These are phyloP conservation scores for Orthosia gothica DNA, from an alignment of 2,888 invertebrate species.

Conservation along the genomic window DNA sequence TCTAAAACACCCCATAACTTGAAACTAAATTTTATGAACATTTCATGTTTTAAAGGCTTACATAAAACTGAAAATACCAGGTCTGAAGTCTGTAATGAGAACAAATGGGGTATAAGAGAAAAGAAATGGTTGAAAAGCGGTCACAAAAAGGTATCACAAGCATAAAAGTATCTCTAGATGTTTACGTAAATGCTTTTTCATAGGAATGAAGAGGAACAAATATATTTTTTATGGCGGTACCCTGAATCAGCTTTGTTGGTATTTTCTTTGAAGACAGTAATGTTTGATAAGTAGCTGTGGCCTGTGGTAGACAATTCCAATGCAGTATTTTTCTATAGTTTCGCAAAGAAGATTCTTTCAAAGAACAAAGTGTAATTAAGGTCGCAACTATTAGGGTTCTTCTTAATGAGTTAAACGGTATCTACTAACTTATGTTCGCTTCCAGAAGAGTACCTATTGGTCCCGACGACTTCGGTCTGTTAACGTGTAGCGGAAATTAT, in stretches of 20 bases:
- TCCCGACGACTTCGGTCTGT: too few relatives aligned
- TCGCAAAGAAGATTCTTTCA: too few relatives aligned
- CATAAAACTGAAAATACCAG: slow-evolving; percentile 21
- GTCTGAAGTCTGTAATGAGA: slow-evolving; percentile 21
- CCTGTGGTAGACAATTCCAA: not conserved
- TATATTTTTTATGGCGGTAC: slow-evolving; percentile 23
- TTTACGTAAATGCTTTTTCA: slow-evolving; percentile 47
- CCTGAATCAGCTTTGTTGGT: not conserved
- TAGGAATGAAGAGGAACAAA: slow-evolving; percentile 31
- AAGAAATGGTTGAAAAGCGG: slow-evolving; percentile 37
- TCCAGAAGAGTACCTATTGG: too few relatives aligned
- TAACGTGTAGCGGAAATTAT: too few relatives aligned
- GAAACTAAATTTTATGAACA: slow-evolving; percentile 8
- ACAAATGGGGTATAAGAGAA: slow-evolving; percentile 50
- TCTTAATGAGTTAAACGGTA: too few relatives aligned
- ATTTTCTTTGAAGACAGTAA: slow-evolving; percentile 6
- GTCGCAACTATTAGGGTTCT: not conserved
- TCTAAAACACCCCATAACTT: slow-evolving; percentile 6
- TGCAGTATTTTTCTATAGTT: not conserved
- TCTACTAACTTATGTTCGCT: too few relatives aligned
- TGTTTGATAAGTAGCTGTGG: not conserved
- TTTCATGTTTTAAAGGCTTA: slow-evolving; percentile 27
- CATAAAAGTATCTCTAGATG: slow-evolving; percentile 23
- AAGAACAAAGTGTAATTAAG: not conserved
- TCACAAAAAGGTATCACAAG: slow-evolving; percentile 40